Evolutionary conservation across 2,888 invertebrate species (phyloP).

Genomic region (Scaeva pyrastri): DNA sequence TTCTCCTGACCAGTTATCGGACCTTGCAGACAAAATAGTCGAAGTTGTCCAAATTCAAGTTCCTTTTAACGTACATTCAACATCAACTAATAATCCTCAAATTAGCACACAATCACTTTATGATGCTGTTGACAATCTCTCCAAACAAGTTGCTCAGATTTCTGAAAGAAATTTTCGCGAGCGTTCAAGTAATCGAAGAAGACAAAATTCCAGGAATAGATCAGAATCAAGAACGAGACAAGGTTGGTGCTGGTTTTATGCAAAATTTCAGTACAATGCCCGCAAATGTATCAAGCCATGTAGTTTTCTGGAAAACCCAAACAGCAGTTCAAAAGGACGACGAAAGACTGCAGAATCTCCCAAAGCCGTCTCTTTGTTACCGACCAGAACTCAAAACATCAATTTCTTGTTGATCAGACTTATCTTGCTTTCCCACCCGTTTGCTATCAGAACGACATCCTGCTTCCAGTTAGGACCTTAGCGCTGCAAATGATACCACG

Average conservation of each 20-base stretch:
- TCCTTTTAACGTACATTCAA: conserved; percentile 7
- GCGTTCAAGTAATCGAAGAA: background rate
- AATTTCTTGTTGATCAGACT: conserved; percentile 40
- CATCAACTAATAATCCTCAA: background rate
- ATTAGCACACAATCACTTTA: background rate
- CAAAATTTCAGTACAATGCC: background rate
- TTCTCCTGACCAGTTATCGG: no score
- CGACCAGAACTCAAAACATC: conserved; percentile 23
- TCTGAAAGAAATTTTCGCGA: background rate
- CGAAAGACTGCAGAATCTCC: no score
- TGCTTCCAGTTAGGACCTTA: conserved; percentile 74
- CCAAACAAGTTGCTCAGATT: background rate
- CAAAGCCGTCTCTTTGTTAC: conserved; percentile 41
- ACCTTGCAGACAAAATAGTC: no score
- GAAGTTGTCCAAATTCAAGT: conserved; percentile 10
- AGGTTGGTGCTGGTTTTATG: conserved; percentile 3
- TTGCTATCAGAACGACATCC: background rate
- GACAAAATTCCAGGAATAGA: background rate
- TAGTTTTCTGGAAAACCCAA: conserved; percentile 11
- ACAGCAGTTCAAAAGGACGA: no score
- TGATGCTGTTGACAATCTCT: background rate
- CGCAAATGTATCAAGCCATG: background rate
- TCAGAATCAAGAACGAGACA: background rate
- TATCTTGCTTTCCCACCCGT: conserved; percentile 15
- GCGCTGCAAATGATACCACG: conserved; percentile 78